Evolutionary conservation across 2,888 invertebrate species (phyloP).

Genomic region (Pegoplata infirma): DNA sequence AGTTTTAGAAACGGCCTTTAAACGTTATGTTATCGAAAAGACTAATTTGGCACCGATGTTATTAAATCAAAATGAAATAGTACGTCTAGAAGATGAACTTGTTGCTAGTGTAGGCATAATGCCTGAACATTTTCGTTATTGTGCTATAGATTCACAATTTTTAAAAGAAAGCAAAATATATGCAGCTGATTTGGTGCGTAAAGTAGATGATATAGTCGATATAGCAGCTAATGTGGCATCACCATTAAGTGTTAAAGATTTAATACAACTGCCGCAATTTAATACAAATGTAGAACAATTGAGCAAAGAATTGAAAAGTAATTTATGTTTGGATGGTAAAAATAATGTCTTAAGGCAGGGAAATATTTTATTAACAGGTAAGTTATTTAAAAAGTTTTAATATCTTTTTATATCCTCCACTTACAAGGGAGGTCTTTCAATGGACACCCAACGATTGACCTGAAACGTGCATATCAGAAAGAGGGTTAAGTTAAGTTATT

Average conservation of each 20-base stretch:
- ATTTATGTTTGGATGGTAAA: constrained; percentile 74
- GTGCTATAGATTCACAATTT: constrained; percentile 76
- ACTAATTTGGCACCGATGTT: constrained; percentile 73
- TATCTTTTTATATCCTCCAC: background rate
- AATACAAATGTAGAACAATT: constrained; percentile 74
- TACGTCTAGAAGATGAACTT: constrained; percentile 74
- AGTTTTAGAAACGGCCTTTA: constrained; percentile 77
- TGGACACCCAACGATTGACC: no score
- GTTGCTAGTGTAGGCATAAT: constrained; percentile 75
- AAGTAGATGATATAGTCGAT: constrained; percentile 79
- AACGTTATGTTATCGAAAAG: constrained; percentile 74
- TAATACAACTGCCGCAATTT: constrained; percentile 75
- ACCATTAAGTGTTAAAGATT: constrained; percentile 73
- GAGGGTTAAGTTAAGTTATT: no score
- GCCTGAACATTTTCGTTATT: constrained; percentile 77
- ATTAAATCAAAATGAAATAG: constrained; percentile 77
- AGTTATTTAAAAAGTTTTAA: constrained; percentile 53
- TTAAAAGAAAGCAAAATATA: constrained; percentile 77
- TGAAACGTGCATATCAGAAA: no score
- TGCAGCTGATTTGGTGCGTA: constrained; percentile 77
- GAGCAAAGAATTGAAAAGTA: constrained; percentile 73
- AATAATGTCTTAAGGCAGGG: constrained; percentile 75
- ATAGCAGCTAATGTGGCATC: constrained; percentile 67
- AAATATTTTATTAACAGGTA: constrained; percentile 79
- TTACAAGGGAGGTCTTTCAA: no score